These are phyloP conservation scores for Notocelia uddmanniana DNA, from an alignment of 2,888 invertebrate genomes.

Conservation along the genomic window DNA sequence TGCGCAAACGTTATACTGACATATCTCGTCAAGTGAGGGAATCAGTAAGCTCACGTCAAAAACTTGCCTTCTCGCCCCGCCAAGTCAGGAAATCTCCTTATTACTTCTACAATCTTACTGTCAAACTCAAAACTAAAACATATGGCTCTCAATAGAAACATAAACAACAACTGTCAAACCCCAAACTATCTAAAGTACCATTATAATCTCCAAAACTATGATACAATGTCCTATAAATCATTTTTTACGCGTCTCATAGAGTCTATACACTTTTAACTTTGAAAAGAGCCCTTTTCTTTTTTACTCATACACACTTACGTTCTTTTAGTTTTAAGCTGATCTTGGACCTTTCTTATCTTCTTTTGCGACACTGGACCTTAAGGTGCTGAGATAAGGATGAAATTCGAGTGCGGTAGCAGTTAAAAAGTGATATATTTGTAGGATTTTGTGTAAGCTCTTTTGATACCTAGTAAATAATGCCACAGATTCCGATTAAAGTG, in stretches of 20 bases:
- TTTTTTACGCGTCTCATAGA: slow-evolving; percentile 55
- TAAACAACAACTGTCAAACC: slow-evolving; percentile 36
- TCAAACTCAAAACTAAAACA: neutral
- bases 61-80: too few relatives aligned
- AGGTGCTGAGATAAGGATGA: neutral
- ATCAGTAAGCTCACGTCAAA: too few relatives aligned
- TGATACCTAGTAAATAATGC: slow-evolving; percentile 72
- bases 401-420: slow-evolving; percentile 23
- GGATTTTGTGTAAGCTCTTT: slow-evolving; percentile 56
- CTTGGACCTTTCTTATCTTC: slow-evolving; percentile 17
- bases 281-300: neutral
- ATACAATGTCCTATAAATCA: slow-evolving; percentile 70
- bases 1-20: too few relatives aligned
- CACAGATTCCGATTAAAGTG: slow-evolving; percentile 68
- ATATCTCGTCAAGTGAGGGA: too few relatives aligned
- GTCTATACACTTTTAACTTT: neutral
- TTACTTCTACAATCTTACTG: neutral
- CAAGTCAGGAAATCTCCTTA: too few relatives aligned
- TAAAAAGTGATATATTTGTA: slow-evolving; percentile 52
- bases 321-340: neutral
- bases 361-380: slow-evolving; percentile 45
- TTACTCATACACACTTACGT: neutral
- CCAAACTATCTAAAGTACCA: slow-evolving; percentile 48
- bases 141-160: slow-evolving; percentile 26
- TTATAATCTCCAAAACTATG: slow-evolving; percentile 56